Evolutionary conservation across 1,140 invertebrate species (phyloP), one percentile per base, ranked within the genome.

Genomic region (Ladona fulva): DNA sequence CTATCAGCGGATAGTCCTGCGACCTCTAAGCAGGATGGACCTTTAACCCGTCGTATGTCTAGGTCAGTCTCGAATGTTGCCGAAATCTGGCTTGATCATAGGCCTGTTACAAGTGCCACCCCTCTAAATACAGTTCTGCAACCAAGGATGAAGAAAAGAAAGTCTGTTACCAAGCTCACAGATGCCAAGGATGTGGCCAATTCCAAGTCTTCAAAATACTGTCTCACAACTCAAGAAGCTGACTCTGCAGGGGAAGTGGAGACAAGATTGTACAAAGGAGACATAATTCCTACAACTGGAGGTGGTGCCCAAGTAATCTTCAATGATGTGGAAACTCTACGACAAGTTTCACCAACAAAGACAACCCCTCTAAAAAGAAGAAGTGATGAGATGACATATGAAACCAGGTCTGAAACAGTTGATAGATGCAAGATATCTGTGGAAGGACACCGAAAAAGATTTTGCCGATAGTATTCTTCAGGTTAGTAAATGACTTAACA

Each of bases 231-330:
- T 0, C 97, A 99, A 86, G 92, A 96, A 80, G 91, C 93, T 66
- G 95, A 98, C 83, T 92, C 92, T 0, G 92, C 94, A 81, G 97
- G 97, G 0, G 95, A 97, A 84, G 85, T 99, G 1, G 94, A 97
- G 85, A 99, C 97, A 0, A 94, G 94, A 82, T 82, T 98, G 59
- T 95, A 95, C 81, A 99, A 99, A 66, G 96, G 92, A 74, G 94
- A 98, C 84, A 93, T 99, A 42, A 88, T 98, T 19, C 95, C 95
- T 16, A 98, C 97, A 0, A 91, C 91, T 79, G 93, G 93, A 16
- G 97, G 97, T 14, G 97, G 97, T 0, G 93, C 95, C 0, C 95
- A 98, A 83, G 95, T 99, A 0, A 91, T 98, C 25, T 98, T 99
- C 82, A 94, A 95, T 81, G 97, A 98, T 85, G 93, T 99, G 0